Evolutionary conservation across 1,140 invertebrate genomes (phyloP).

Genomic region (Tetragnatha versicolor): DNA sequence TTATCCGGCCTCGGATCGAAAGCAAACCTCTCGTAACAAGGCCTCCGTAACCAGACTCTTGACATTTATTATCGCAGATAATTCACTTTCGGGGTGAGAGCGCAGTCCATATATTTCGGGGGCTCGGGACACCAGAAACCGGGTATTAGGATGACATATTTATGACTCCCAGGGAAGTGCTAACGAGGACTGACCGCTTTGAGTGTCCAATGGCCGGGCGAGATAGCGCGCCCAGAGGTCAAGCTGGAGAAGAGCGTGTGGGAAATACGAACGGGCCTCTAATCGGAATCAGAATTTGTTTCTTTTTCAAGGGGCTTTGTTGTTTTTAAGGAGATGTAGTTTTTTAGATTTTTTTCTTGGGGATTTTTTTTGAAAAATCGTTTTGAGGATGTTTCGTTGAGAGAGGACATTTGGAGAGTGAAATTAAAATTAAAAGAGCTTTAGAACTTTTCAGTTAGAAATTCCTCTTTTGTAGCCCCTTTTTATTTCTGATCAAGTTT

Average conservation of each 20-base stretch:
- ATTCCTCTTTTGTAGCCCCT: too few relatives aligned
- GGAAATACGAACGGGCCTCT: conserved; percentile 7
- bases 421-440: too few relatives aligned
- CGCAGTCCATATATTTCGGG: neutral
- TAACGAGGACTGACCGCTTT: conserved; percentile 51
- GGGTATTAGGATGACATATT: conserved; percentile 39
- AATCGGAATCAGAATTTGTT: conserved; percentile 9
- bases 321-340: neutral
- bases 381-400: too few relatives aligned
- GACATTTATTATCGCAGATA: conserved; percentile 40
- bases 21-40: neutral
- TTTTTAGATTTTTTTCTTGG: neutral
- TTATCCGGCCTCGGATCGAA: too few relatives aligned
- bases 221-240: conserved; percentile 20
- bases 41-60: conserved; percentile 13
- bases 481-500: too few relatives aligned
- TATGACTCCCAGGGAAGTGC: conserved; percentile 36
- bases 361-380: neutral
- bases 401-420: too few relatives aligned
- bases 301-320: too few relatives aligned
- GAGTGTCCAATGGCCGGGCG: conserved; percentile 34
- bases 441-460: too few relatives aligned
- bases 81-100: conserved; percentile 19
- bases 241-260: neutral
- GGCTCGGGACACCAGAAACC: conserved; percentile 15